These are phyloP conservation scores for Ochropacha duplaris DNA, from an alignment of 2,888 invertebrate genomes.

Conservation along the genomic window DNA sequence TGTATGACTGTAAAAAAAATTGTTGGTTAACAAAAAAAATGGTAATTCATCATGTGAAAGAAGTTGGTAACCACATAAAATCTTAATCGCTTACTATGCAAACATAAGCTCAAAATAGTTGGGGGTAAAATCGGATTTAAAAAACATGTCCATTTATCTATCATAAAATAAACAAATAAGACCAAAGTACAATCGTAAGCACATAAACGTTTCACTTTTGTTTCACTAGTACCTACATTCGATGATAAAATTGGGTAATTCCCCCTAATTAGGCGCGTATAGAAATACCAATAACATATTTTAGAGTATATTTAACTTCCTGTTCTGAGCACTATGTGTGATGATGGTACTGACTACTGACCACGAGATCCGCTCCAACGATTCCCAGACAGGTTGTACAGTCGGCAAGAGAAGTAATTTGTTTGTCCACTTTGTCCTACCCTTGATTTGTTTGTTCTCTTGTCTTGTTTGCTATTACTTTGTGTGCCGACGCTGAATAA, in stretches of 20 bases:
- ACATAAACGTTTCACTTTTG: background rate
- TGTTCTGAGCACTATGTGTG: background rate
- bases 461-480: background rate
- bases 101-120: too few relatives aligned
- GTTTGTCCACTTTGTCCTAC: background rate
- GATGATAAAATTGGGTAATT: background rate
- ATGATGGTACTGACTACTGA: background rate
- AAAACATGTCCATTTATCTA: too few relatives aligned
- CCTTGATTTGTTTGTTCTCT: background rate
- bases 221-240: background rate
- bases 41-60: too few relatives aligned
- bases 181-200: background rate
- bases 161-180: background rate
- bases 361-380: constrained; percentile 45
- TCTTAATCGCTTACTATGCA: too few relatives aligned
- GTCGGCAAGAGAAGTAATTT: background rate
- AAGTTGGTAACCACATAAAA: too few relatives aligned
- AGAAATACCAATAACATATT: background rate
- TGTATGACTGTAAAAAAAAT: too few relatives aligned
- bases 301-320: background rate
- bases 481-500: background rate
- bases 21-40: too few relatives aligned
- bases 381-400: constrained; percentile 30
- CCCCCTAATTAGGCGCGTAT: background rate
- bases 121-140: too few relatives aligned